Conservation (phyloP, 2,797 vertebrate genomes). For the Chaetodon trifasciatus region DNA sequence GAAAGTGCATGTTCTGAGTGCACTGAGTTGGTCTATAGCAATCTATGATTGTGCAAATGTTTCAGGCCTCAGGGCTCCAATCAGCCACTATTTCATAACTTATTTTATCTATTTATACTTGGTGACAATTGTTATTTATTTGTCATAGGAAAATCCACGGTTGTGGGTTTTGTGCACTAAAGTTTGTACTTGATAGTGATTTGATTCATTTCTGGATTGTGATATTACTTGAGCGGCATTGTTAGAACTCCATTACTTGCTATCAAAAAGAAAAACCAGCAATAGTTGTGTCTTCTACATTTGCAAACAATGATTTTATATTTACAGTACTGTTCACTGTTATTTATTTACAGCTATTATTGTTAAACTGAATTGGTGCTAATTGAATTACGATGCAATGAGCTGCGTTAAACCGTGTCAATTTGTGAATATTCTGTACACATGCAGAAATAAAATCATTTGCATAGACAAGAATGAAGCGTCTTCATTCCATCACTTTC, state of each 20-base stretch:
- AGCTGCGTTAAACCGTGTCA: neutral
- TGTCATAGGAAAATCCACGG: neutral
- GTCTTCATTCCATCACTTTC: neutral
- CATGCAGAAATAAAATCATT: constrained; percentile 18
- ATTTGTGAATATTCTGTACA: neutral
- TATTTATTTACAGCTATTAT: constrained; percentile 36
- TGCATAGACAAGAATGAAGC: neutral
- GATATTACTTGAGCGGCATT: neutral
- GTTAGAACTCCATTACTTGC: neutral
- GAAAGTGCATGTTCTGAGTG: neutral
- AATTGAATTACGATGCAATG: neutral
- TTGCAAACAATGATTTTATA: neutral
- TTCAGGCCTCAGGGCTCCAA: neutral
- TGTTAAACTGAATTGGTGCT: neutral
- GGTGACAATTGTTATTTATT: constrained; percentile 62
- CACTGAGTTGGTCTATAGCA: neutral
- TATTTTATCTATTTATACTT: constrained; percentile 75
- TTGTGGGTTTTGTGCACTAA: neutral
- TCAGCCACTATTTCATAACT: neutral
- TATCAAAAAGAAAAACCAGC: neutral
- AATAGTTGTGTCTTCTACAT: neutral
- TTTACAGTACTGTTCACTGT: neutral
- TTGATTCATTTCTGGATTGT: neutral
- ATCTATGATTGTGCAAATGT: neutral
- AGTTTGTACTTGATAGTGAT: neutral